Evolutionary conservation across 1,140 invertebrate genomes (phyloP).

Genomic region (Marisa cornuarietis): DNA sequence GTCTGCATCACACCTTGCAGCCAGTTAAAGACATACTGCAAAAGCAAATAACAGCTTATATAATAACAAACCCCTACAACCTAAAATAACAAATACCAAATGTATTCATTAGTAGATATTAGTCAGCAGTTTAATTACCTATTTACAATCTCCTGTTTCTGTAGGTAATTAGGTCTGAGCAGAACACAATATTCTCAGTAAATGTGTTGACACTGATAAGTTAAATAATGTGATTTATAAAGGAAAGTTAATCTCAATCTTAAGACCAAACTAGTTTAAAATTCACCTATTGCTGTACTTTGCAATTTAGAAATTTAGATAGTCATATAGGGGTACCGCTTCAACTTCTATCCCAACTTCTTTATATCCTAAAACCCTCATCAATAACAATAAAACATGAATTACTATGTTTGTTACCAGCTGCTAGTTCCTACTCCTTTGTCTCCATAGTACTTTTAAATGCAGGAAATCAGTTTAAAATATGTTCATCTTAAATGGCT

Average conservation of each 20-base stretch:
- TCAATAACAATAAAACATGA: no score
- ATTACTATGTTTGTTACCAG: no score
- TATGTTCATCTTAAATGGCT: neutral
- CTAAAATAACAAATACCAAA: neutral
- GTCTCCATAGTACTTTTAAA: no score
- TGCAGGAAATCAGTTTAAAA: neutral
- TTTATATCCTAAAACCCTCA: no score
- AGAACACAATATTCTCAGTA: neutral
- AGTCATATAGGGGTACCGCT: no score
- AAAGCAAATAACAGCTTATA: conserved; percentile 29
- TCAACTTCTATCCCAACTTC: no score
- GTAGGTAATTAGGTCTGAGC: no score
- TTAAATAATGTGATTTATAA: neutral
- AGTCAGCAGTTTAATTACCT: neutral
- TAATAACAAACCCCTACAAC: neutral
- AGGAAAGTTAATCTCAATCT: neutral
- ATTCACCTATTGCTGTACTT: no score
- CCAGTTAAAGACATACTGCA: conserved; percentile 89
- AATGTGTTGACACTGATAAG: neutral
- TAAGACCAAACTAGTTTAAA: no score
- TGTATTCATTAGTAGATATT: neutral
- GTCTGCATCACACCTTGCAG: conserved; percentile 83
- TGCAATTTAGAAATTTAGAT: no score
- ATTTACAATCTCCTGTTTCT: no score
- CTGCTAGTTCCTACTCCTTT: no score